Base-by-base conservation (phyloP, 2,888 invertebrate genomes). In the Brachypterus glaber region DNA sequence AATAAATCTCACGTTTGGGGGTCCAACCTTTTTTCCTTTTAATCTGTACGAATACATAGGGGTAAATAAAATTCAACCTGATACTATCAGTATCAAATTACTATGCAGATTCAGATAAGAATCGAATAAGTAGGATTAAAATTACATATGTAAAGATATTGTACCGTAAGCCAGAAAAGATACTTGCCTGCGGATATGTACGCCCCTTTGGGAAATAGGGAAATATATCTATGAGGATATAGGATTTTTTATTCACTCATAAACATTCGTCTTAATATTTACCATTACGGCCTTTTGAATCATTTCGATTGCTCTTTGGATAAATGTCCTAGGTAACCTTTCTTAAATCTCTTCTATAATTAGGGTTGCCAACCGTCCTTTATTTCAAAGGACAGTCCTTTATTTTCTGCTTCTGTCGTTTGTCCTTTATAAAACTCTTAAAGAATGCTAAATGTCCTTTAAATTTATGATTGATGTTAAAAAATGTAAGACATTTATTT, bases 111-210 rank as follows among this genome's bases (percentile, higher is more conserved):
- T 54, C 44, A 60, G 62, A 62, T 62, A 62, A 59, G 57, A 52
- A 59, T 60, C 58, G 58, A 62, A 63, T 62, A 61, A 61, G 59
- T 56, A 54, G 62, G 62, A 64, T 65, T 65, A 64, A 62, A 62
- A 61, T 61, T 62, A 62, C 63, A 63, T 62, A 59, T 62, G 62
- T 62, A 58, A 49, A n/a, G 53, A 58, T 59, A 59, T 60, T 61
- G 59, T 60, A 43, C 39, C 50, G 48, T 43, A 50, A 52, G 53
- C 54, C 54, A 48, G 47, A 47, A 46, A 48, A 48, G 43, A n/a
- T n/a, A n/a, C n/a, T n/a, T 47, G 50, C 56, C 50, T 50, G 41
- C 47, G 54, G 57, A 52, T 50, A 52, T 49, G 46, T 40, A 53
- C 53, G 53, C 56, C 53, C 54, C 53, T 56, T 51, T 55, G 58